Evolutionary conservation across 2,888 invertebrate species (phyloP).

Genomic region (Prionchulus punctatus): DNA sequence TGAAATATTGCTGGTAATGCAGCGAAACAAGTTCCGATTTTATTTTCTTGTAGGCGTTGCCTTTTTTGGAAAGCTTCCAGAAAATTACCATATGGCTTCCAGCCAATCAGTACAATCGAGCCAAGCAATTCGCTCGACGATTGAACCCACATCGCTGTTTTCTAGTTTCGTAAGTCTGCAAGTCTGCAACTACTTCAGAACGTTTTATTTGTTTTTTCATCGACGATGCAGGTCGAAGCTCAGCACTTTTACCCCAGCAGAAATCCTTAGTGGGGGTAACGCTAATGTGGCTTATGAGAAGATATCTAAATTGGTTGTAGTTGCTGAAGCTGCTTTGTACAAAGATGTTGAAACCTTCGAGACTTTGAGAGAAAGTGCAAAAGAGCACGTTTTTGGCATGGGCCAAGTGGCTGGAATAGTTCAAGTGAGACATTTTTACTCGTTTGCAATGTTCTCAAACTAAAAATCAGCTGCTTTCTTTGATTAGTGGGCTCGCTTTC

Average conservation of each 20-base stretch:
- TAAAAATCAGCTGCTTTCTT: too few relatives aligned
- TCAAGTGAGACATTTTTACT: too few relatives aligned
- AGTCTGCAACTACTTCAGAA: not conserved
- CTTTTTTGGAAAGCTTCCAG: conserved; percentile 36
- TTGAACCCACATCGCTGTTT: not conserved
- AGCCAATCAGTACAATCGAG: conserved; percentile 28
- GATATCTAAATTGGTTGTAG: not conserved
- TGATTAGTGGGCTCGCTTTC: conserved; percentile 69
- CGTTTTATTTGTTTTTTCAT: too few relatives aligned
- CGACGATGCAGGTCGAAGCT: not conserved
- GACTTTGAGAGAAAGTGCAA: not conserved
- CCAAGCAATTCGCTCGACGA: conserved; percentile 25
- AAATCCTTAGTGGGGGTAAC: not conserved
- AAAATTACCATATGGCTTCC: conserved; percentile 39
- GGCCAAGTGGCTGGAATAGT: too few relatives aligned
- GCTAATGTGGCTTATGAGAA: not conserved
- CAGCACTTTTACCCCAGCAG: not conserved
- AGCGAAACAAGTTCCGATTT: too few relatives aligned
- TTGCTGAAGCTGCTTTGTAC: not conserved
- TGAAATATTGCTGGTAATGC: not conserved
- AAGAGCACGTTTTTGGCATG: not conserved
- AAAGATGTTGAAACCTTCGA: not conserved
- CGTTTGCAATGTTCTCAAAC: too few relatives aligned
- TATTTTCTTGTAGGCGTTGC: conserved; percentile 28
- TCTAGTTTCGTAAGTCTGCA: not conserved